Conservation (phyloP, 2,113 vertebrate species). For the Sisor rabdophorus region DNA sequence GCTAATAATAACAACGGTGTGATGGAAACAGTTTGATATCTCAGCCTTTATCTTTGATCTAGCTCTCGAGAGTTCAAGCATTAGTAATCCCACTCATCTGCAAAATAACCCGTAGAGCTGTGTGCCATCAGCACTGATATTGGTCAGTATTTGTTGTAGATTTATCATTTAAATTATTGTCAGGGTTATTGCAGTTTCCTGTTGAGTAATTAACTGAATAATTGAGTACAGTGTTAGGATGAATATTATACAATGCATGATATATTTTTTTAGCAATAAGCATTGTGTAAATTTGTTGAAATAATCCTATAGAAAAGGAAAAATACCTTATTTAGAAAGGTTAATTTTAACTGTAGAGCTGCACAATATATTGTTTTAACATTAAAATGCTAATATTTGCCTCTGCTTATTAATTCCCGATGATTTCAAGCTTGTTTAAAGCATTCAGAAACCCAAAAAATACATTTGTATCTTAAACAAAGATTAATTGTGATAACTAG, state of each 20-base stretch:
- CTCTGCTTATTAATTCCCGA: too few species aligned
- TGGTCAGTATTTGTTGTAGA: neutral
- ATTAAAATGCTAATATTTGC: too few species aligned
- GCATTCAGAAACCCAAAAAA: too few species aligned
- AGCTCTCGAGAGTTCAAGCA: neutral
- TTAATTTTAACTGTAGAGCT: neutral
- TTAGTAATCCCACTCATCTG: constrained; percentile 12
- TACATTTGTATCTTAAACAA: too few species aligned
- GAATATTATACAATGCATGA: neutral
- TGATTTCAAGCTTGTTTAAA: too few species aligned
- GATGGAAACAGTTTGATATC: neutral
- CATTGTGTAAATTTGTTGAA: neutral
- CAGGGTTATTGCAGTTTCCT: neutral
- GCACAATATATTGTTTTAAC: too few species aligned
- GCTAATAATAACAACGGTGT: constrained; percentile 8
- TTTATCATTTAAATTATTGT: neutral
- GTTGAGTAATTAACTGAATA: too few species aligned
- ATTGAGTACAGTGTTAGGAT: neutral
- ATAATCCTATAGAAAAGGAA: neutral
- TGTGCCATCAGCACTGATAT: neutral
- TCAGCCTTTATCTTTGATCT: neutral
- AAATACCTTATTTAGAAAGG: neutral
- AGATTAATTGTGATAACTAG: too few species aligned
- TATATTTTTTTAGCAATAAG: neutral
- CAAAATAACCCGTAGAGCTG: neutral